phyloP scores from a whole-genome alignment of 2,888 invertebrate genomes.

The Pterobdella sp. region DNA sequence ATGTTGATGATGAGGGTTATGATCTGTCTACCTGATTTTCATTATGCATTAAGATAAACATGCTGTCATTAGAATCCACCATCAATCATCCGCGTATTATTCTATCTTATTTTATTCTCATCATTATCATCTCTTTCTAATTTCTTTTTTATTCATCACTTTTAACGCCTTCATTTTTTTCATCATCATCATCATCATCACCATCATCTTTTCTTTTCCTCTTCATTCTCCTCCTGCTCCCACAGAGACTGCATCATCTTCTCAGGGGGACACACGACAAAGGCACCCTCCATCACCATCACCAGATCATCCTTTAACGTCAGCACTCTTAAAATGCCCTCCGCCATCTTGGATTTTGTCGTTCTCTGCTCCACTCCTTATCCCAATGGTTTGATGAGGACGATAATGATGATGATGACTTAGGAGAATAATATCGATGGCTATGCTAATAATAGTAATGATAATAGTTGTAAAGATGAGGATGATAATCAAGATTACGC shows the following conservation, averaged over 20 bases:
- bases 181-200: slow-evolving; percentile 10
- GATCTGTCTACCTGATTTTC: neutral
- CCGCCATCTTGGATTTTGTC: slow-evolving; percentile 91
- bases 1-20: slow-evolving; percentile 13
- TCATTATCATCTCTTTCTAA: neutral
- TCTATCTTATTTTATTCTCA: neutral
- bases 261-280: slow-evolving; percentile 71
- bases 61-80: neutral
- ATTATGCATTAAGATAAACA: neutral
- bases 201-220: neutral
- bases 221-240: neutral
- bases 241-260: slow-evolving; percentile 80
- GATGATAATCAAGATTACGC: slow-evolving; percentile 35
- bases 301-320: slow-evolving; percentile 91
- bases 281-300: slow-evolving; percentile 68
- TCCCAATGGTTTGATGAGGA: slow-evolving; percentile 51
- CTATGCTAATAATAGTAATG: too few species aligned
- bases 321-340: slow-evolving; percentile 98
- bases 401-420: neutral
- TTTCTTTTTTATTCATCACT: neutral
- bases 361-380: slow-evolving; percentile 90
- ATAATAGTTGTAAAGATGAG: too few species aligned
- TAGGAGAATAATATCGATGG: too few species aligned
- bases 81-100: neutral
- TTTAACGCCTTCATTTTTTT: neutral